Evolutionary conservation across 2,888 invertebrate species (phyloP).

Genomic region (Epinotia bilunana): DNA sequence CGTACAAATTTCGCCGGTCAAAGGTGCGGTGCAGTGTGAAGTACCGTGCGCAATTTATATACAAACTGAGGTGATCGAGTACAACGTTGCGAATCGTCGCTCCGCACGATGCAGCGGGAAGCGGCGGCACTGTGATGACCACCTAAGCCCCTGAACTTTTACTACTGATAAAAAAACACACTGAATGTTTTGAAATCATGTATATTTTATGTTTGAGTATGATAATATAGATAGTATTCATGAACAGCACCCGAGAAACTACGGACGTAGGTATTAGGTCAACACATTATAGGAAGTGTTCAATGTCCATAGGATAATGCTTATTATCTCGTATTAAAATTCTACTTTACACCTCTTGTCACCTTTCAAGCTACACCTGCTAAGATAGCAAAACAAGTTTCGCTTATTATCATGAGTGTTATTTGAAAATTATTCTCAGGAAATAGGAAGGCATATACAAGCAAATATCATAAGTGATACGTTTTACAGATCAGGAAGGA

Average conservation of each 20-base stretch:
- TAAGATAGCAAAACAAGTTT: constrained; percentile 20
- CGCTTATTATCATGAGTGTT: constrained; percentile 20
- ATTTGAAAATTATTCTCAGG: constrained; percentile 32
- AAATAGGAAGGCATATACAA: constrained; percentile 23
- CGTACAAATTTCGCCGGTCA: no score
- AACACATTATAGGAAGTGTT: constrained; percentile 2
- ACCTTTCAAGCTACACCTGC: constrained; percentile 7
- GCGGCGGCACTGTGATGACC: no score
- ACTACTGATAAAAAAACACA: no score
- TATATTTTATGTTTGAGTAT: background rate
- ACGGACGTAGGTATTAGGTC: background rate
- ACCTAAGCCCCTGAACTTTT: no score
- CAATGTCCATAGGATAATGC: background rate
- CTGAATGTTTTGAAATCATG: no score
- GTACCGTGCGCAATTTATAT: no score
- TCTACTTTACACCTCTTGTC: constrained; percentile 25
- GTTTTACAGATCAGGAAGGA: constrained; percentile 4
- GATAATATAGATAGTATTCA: background rate
- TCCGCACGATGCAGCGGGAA: no score
- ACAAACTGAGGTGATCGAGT: no score
- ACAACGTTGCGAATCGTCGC: no score
- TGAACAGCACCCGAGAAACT: constrained; percentile 8
- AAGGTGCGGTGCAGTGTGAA: no score
- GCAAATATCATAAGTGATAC: constrained; percentile 1
- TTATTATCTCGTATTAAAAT: constrained; percentile 22